A percentile compares a stretch with the other conserved stretches of the same genome.
Evolutionary conservation across 92 coral and sea anemone species (phyloP).

Genomic region (Epizoanthus ramosus): DNA sequence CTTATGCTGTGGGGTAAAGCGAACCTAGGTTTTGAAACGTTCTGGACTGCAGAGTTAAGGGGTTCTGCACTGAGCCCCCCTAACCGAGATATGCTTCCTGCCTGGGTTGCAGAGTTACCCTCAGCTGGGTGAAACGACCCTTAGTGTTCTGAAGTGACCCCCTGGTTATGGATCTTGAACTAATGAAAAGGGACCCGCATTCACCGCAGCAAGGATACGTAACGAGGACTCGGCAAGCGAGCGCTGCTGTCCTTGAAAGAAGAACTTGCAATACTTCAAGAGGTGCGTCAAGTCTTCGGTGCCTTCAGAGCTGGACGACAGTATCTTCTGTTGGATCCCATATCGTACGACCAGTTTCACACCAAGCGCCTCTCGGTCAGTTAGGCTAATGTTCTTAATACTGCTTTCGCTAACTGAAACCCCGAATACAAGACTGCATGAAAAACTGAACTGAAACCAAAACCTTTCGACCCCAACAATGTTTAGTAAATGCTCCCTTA

Average conservation of each 20-base stretch:
- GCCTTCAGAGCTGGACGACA: constrained; percentile 84
- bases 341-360: constrained; percentile 91
- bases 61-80: background rate
- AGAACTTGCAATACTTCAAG: constrained; percentile 92
- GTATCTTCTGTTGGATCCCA: constrained; percentile 86
- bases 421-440: background rate
- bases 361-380: constrained; percentile 86
- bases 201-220: constrained; percentile 76
- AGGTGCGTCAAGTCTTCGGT: constrained; percentile 83
- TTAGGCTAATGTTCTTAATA: constrained; percentile 85
- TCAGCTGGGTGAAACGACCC: background rate
- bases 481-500: too few species aligned
- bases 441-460: background rate
- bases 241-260: constrained; percentile 92
- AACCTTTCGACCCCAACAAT: background rate
- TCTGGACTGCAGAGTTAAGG: too few species aligned
- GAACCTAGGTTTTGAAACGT: too few species aligned
- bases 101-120: too few species aligned
- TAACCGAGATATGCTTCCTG: background rate
- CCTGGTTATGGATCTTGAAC: background rate
- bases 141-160: background rate
- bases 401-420: constrained; percentile 91
- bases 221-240: constrained; percentile 70
- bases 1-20: too few species aligned
- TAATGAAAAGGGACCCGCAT: background rate